A percentile compares a stretch with the other conserved stretches of the same genome.
Evolutionary conservation across 1,140 invertebrate species (phyloP).

Genomic region (Ips typographus): DNA sequence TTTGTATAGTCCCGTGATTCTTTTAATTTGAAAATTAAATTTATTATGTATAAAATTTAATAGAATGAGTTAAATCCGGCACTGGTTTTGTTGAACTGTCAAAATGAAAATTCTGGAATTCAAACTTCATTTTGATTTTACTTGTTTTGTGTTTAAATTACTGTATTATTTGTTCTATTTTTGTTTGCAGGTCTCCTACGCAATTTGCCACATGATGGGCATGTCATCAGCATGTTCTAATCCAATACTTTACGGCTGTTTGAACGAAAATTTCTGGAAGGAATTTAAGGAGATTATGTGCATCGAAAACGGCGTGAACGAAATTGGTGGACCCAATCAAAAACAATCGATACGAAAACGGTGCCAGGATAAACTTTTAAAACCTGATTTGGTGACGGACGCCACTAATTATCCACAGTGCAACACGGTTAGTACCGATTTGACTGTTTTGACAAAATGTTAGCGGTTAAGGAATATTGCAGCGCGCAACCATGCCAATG

Average conservation of each 20-base stretch:
- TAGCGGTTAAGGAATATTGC: constrained; percentile 56
- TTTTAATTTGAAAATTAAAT: too few species aligned
- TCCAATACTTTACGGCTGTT: constrained; percentile 94
- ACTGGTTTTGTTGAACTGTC: too few species aligned
- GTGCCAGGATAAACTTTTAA: constrained; percentile 35
- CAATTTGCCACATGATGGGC: constrained; percentile 83
- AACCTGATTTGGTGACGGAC: constrained; percentile 45
- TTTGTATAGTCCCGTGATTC: too few species aligned
- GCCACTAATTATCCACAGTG: constrained; percentile 47
- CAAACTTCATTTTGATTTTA: too few species aligned
- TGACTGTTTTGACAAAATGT: constrained; percentile 61
- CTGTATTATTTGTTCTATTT: neutral
- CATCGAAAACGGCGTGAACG: constrained; percentile 54
- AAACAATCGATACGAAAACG: constrained; percentile 37
- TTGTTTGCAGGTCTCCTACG: constrained; percentile 59
- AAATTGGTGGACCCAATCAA: constrained; percentile 24
- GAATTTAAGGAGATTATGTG: constrained; percentile 87
- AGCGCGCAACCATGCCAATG: constrained; percentile 8
- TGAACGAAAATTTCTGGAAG: constrained; percentile 98
- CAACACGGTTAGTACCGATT: constrained; percentile 54
- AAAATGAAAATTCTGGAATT: too few species aligned
- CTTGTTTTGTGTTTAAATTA: too few species aligned
- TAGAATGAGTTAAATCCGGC: too few species aligned
- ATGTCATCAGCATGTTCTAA: constrained; percentile 84
- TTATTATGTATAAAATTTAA: too few species aligned